phyloP scores from a whole-genome alignment of 1,140 invertebrate genomes.

The Druon quercuslanigerum region DNA sequence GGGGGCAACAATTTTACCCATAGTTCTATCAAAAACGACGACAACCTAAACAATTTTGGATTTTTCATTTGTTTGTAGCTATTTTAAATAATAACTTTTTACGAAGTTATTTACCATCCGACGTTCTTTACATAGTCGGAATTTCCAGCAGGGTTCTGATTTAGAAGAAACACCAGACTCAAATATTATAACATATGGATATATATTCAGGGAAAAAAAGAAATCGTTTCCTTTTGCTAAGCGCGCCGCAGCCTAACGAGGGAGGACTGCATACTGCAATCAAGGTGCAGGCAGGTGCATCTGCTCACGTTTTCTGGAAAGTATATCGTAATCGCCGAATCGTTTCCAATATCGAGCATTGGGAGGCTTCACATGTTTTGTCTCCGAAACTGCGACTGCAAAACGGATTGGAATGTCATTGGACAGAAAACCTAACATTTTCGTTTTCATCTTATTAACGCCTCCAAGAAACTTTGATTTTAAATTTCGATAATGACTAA shows the following conservation, averaged over 20 bases:
- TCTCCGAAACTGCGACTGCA: not conserved
- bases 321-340: constrained; percentile 17
- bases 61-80: too few species aligned
- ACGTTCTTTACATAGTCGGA: too few species aligned
- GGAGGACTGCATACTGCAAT: constrained; percentile 10
- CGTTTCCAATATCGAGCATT: not conserved
- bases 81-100: too few species aligned
- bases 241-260: constrained; percentile 8
- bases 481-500: too few species aligned
- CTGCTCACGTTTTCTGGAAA: constrained; percentile 6
- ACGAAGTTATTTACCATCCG: too few species aligned
- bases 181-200: not conserved
- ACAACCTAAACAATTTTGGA: too few species aligned
- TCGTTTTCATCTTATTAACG: too few species aligned
- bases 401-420: constrained; percentile 13
- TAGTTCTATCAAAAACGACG: too few species aligned
- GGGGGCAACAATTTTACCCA: too few species aligned
- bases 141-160: not conserved
- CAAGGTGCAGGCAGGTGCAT: constrained; percentile 27
- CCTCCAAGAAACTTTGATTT: too few species aligned
- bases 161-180: not conserved
- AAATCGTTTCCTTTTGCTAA: constrained; percentile 9
- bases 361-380: not conserved
- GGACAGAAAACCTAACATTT: not conserved
- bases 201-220: not conserved